Conservation (phyloP, 2,888 invertebrate species). For the Theretra japonica region DNA sequence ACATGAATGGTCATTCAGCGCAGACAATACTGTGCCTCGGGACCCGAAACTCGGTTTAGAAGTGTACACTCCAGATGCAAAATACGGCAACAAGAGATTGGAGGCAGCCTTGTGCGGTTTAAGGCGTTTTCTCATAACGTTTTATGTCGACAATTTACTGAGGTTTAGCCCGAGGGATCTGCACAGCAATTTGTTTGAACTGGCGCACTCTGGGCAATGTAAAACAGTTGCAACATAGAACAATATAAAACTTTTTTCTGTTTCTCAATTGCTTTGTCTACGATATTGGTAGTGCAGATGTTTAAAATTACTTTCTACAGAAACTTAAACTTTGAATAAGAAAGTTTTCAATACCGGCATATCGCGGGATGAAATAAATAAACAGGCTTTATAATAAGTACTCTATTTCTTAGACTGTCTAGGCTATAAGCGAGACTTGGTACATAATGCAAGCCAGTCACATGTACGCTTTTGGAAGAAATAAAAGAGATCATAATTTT, state of each 20-base stretch:
- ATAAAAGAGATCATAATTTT: too few species aligned
- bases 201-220: conserved; percentile 55
- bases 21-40: conserved; percentile 50
- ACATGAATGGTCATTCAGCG: conserved; percentile 51
- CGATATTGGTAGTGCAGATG: conserved; percentile 2
- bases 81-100: conserved; percentile 61
- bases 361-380: too few species aligned
- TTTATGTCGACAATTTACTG: conserved; percentile 73
- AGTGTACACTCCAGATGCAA: conserved; percentile 61
- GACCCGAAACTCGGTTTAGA: conserved; percentile 49
- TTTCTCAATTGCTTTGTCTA: conserved; percentile 34
- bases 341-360: background rate
- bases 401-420: too few species aligned
- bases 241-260: conserved; percentile 38
- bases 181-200: conserved; percentile 66
- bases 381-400: too few species aligned
- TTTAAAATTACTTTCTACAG: conserved; percentile 5
- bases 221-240: conserved; percentile 54
- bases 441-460: too few species aligned
- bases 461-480: too few species aligned
- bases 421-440: too few species aligned
- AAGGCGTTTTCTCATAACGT: conserved; percentile 71
- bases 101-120: conserved; percentile 60
- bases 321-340: background rate
- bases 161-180: conserved; percentile 64